These are phyloP conservation scores for Drosophila mayri DNA, from an alignment of 1,140 invertebrate genomes.

Conservation along the genomic window DNA sequence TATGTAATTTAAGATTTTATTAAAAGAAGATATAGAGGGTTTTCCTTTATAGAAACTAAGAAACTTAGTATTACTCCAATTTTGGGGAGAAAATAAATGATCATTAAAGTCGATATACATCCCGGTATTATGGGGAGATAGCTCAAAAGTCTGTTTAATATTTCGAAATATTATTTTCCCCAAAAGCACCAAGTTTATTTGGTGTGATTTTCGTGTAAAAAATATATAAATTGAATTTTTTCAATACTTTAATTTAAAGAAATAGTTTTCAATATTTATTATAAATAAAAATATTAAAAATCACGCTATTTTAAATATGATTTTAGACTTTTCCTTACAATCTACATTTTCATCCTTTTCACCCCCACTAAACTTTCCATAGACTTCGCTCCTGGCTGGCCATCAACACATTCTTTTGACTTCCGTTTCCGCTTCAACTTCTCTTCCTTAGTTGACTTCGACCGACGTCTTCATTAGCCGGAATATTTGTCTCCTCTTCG, in stretches of 20 bases:
- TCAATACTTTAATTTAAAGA: background rate
- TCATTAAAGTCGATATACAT: no score
- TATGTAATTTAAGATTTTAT: background rate
- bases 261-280: background rate
- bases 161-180: no score
- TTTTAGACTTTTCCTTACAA: background rate
- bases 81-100: no score
- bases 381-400: conserved; percentile 18
- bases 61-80: no score
- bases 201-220: no score
- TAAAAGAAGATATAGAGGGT: background rate
- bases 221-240: no score
- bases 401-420: conserved; percentile 30
- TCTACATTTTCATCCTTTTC: background rate
- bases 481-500: conserved; percentile 46
- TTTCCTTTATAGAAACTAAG: no score
- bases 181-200: no score
- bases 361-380: background rate
- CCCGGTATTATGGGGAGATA: no score
- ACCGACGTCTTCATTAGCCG: conserved; percentile 73
- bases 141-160: no score
- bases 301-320: background rate
- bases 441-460: conserved; percentile 23
- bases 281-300: no score
- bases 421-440: conserved; percentile 22